Evolutionary conservation across 2,797 vertebrate genomes (phyloP).

Genomic region (Micromesistius poutassou): DNA sequence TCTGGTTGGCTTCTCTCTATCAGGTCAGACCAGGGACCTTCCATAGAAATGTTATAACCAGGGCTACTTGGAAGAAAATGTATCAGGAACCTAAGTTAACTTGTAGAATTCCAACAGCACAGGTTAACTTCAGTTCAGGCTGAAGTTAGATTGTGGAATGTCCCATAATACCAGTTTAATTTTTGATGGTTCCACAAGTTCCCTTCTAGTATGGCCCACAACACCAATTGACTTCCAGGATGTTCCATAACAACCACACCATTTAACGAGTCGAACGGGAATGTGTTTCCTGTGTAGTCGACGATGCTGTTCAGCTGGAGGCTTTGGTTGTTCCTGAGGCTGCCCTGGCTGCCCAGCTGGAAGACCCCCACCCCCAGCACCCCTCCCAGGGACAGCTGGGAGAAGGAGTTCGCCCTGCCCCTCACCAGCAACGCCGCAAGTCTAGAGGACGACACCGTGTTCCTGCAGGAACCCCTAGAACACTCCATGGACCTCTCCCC

Average conservation of each 20-base stretch:
- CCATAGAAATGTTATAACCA: not conserved
- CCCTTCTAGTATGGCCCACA: not conserved
- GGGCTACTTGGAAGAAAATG: not conserved
- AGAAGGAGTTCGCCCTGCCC: slow-evolving; percentile 61
- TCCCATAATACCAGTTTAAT: too few relatives aligned
- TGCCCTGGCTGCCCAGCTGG: slow-evolving; percentile 56
- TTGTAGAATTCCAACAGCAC: not conserved
- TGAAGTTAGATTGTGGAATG: not conserved
- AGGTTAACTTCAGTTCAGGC: not conserved
- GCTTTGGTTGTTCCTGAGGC: slow-evolving; percentile 58
- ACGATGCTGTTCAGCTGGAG: slow-evolving; percentile 56
- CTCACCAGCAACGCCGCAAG: slow-evolving; percentile 67
- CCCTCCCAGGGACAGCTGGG: slow-evolving; percentile 71
- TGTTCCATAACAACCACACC: not conserved
- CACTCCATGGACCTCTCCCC: slow-evolving; percentile 54
- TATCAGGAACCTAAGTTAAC: not conserved
- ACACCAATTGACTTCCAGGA: not conserved
- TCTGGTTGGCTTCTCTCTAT: slow-evolving; percentile 56
- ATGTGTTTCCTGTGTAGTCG: slow-evolving; percentile 42
- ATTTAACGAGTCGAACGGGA: not conserved
- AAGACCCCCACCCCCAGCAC: slow-evolving; percentile 64
- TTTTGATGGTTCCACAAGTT: too few relatives aligned
- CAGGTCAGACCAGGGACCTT: slow-evolving; percentile 57
- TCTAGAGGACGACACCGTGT: slow-evolving; percentile 64
- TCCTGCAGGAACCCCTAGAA: slow-evolving; percentile 38